Evolutionary conservation across 2,113 vertebrate genomes (phyloP).

Genomic region (Xiphorhynchus elegans): DNA sequence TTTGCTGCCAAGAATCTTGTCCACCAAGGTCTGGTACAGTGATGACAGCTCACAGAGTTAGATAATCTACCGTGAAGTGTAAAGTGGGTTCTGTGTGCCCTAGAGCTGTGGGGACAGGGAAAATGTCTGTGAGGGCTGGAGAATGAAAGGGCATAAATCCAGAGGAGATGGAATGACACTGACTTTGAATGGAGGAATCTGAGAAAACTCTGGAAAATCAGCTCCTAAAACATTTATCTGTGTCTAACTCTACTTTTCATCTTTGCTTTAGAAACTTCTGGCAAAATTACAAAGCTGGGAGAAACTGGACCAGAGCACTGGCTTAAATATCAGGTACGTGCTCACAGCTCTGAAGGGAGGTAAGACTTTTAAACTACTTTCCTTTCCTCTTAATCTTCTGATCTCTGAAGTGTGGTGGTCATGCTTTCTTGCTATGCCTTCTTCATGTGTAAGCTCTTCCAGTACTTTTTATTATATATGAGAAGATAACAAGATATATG

Average conservation of each 20-base stretch:
- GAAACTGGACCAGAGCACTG: constrained; percentile 84
- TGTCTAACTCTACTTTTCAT: not conserved
- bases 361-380: not conserved
- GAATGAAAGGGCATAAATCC: not conserved
- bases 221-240: not conserved
- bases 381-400: not conserved
- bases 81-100: too few species aligned
- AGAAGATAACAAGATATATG: not conserved
- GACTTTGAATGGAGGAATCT: not conserved
- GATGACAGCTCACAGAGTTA: not conserved
- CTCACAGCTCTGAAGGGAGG: not conserved
- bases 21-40: not conserved
- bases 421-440: not conserved
- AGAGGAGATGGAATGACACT: not conserved
- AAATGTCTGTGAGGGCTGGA: not conserved
- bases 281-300: constrained; percentile 89
- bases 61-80: not conserved
- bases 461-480: not conserved
- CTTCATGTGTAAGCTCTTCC: not conserved
- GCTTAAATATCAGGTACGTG: constrained; percentile 88
- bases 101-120: not conserved
- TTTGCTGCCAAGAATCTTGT: not conserved
- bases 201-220: not conserved
- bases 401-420: not conserved
- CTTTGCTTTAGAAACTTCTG: constrained; percentile 78